These are phyloP conservation scores for Muscicapa striata DNA, from an alignment of 2,797 vertebrate genomes.

Conservation along the genomic window DNA sequence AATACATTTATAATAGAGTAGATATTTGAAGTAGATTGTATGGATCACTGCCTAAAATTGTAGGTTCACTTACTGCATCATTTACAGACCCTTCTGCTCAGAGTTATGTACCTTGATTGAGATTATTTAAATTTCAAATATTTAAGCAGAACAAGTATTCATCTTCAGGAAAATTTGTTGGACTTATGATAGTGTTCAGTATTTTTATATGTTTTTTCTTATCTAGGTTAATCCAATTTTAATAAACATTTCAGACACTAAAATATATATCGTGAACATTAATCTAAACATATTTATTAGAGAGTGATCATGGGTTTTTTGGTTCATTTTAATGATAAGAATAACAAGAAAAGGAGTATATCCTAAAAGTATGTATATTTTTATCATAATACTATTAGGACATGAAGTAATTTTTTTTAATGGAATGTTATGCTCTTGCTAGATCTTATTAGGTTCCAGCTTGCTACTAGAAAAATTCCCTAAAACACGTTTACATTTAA, in stretches of 20 bases:
- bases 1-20: neutral
- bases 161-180: neutral
- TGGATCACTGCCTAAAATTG: neutral
- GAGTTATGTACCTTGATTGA: neutral
- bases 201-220: neutral
- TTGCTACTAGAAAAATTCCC: neutral
- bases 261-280: neutral
- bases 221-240: neutral
- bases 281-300: neutral
- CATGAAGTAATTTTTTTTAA: neutral
- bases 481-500: neutral
- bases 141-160: neutral
- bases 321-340: neutral
- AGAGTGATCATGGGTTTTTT: accelerated
- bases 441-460: neutral
- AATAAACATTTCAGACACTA: neutral
- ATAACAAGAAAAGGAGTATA: neutral
- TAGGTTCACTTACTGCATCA: neutral
- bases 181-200: neutral
- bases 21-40: neutral
- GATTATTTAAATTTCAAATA: neutral
- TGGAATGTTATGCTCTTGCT: neutral
- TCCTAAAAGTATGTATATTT: neutral
- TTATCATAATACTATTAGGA: neutral
- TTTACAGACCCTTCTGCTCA: neutral